A percentile compares a stretch with the other conserved stretches of the same genome.
Conservation (phyloP, 23 tunicate species). For the Clavelina lepadiformis region DNA sequence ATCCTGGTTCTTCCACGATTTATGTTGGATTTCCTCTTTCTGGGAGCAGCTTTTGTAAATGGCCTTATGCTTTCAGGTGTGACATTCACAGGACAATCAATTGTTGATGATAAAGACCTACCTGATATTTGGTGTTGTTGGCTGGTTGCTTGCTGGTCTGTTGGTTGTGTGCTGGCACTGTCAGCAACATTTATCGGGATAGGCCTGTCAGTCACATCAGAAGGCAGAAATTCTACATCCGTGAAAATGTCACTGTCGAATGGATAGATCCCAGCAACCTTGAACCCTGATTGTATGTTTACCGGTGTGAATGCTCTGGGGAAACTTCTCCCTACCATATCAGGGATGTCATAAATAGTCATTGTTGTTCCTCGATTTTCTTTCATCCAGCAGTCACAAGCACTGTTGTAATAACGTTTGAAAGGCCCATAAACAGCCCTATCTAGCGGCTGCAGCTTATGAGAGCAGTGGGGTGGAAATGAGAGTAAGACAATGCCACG, state of each 20-base stretch:
- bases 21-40: too few species aligned
- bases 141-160: too few species aligned
- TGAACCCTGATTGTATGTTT: constrained; percentile 13
- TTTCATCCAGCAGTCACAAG: constrained; percentile 9
- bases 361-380: neutral
- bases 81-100: too few species aligned
- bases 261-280: constrained; percentile 1
- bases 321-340: constrained; percentile 6
- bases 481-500: constrained; percentile 7
- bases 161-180: too few species aligned
- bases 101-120: too few species aligned
- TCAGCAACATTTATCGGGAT: too few species aligned
- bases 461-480: constrained; percentile 32
- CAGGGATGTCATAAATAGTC: constrained; percentile 18
- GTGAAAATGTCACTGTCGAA: constrained; percentile 3
- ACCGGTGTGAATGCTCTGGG: constrained; percentile 3
- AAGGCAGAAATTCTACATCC: constrained; percentile 19
- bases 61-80: too few species aligned
- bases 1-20: too few species aligned
- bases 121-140: too few species aligned
- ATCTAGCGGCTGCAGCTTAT: constrained; percentile 22
- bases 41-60: too few species aligned
- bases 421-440: constrained; percentile 16
- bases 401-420: neutral
- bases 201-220: constrained; percentile 19